phyloP scores from a whole-genome alignment of 2,888 invertebrate genomes.

The Ophraella communa region DNA sequence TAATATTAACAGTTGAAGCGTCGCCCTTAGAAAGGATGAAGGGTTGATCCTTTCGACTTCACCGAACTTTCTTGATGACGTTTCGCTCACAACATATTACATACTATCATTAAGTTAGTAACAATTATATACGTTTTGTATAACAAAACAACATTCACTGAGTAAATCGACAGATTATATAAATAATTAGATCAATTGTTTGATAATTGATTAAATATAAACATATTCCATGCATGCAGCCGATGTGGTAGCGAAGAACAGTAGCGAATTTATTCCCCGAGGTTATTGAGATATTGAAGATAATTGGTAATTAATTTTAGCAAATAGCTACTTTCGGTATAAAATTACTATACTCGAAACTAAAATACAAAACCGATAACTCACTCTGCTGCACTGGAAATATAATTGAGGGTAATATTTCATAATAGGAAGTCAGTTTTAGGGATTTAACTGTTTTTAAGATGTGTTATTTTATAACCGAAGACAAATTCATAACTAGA shows the following conservation, averaged over 20 bases:
- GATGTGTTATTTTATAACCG: not conserved
- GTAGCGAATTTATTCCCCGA: slow-evolving; percentile 23
- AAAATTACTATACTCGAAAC: slow-evolving; percentile 39
- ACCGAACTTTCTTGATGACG: not conserved
- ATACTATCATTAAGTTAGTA: too few relatives aligned
- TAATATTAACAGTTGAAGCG: slow-evolving; percentile 4
- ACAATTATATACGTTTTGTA: too few relatives aligned
- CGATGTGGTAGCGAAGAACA: not conserved
- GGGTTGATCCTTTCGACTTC: not conserved
- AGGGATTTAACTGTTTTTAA: not conserved
- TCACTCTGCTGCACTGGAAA: slow-evolving; percentile 42
- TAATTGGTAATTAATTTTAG: slow-evolving; percentile 38
- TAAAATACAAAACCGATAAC: slow-evolving; percentile 37
- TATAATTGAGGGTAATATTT: slow-evolving; percentile 47
- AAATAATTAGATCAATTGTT: not conserved
- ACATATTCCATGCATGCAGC: not conserved
- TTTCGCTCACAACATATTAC: not conserved
- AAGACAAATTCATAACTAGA: too few relatives aligned
- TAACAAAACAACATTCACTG: too few relatives aligned
- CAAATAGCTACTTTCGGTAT: slow-evolving; percentile 32
- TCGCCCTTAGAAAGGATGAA: not conserved
- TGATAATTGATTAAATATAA: not conserved
- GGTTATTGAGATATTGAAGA: slow-evolving; percentile 30
- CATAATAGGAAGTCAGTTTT: slow-evolving; percentile 45
- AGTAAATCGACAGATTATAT: too few relatives aligned